Evolutionary conservation across 2,113 vertebrate species (phyloP), one percentile per base, ranked within the genome.

Genomic region (Phycodurus eques): DNA sequence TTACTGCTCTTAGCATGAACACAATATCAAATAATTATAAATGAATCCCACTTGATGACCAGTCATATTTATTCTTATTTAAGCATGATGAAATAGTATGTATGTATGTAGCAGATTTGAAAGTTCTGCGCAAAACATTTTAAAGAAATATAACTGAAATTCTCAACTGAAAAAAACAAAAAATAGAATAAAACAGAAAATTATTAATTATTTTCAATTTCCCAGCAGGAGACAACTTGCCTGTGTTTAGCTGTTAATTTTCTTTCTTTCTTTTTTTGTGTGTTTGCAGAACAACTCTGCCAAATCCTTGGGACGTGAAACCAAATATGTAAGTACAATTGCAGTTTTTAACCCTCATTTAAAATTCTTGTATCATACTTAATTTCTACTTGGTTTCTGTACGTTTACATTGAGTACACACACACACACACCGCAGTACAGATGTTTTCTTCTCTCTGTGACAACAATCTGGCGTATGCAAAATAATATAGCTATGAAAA

Each of bases 261-360:
- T 27, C 3, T 74, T 70, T 56, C 19, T 74, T 22, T 20, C 9
- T 54, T 4, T 69, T 59, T 72, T 76, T 80, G 39, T 83, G 80
- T 75, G 1, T 27, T 76, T 71, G 71, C 72, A 93, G 90, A 88
- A 74, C 19, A 79, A 85, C 74, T 80, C 90, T 67, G 83, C 90
- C 14, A 94, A 92, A 91, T 87, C 92, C 75, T 80, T 92, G 79
- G 97, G 97, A 22, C 91, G 96, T 73, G 96, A 99, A 94, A 99
- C 98, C 42, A 98, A 94, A 97, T 98, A 96, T 88, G 96, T 99
- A 89, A 95, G 96, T 94, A 67, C 22, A 66, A 8, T 8, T 47
- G 22, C 64, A 66, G 2, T 31, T 66, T 47, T 65, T 3, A 43
- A 20, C 22, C 56, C 35, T 39, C 35, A 39, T 5, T 39, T 39